Evolutionary conservation across 37 sponge, comb jelly and placozoan genomes (phyloP).

Genomic region (Hormiphora californensis): DNA sequence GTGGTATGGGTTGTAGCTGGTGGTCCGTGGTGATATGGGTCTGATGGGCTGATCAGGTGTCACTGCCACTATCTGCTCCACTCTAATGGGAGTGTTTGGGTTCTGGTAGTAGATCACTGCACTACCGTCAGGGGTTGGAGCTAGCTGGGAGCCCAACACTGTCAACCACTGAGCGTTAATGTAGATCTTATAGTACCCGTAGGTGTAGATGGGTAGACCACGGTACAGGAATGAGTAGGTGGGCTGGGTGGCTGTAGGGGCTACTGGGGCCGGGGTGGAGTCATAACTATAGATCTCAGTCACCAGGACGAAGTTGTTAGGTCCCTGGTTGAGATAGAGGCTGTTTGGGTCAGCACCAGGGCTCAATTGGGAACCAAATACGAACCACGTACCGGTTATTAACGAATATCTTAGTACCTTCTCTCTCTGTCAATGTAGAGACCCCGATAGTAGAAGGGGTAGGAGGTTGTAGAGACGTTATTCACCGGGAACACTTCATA

Average conservation of each 20-base stretch:
- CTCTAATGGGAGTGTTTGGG: neutral
- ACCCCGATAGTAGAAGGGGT: constrained; percentile 6
- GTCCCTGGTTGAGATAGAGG: neutral
- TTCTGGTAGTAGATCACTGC: neutral
- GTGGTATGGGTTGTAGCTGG: neutral
- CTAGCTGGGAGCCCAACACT: neutral
- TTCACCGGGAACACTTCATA: neutral
- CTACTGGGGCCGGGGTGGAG: neutral
- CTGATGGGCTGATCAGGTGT: neutral
- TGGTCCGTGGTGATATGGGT: neutral
- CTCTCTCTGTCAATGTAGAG: neutral
- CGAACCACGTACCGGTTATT: neutral
- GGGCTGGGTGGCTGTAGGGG: neutral
- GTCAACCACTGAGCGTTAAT: neutral
- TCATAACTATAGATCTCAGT: neutral
- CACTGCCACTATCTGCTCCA: neutral
- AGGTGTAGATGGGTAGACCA: neutral
- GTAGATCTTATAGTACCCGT: neutral
- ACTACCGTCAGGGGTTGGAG: neutral
- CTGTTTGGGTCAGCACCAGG: neutral
- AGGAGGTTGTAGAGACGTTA: neutral
- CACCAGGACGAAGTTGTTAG: neutral
- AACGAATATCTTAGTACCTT: neutral
- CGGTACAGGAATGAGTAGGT: neutral
- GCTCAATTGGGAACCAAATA: neutral